phyloP scores from a whole-genome alignment of 2,888 invertebrate genomes.

The Diaphora mendica region DNA sequence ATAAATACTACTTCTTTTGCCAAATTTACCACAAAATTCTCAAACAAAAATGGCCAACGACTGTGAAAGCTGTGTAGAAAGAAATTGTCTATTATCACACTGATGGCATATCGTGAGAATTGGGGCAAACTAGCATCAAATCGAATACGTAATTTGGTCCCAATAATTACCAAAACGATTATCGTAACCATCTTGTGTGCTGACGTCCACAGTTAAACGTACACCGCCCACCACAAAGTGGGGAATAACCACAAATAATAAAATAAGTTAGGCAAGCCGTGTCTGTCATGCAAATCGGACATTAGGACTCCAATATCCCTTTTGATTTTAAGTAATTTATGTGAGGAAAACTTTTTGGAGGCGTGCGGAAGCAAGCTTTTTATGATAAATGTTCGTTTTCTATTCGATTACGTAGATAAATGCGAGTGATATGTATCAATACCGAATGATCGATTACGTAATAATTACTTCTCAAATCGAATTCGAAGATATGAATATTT shows the following conservation, averaged over 20 bases:
- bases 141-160: conserved; percentile 73
- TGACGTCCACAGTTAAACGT: conserved; percentile 72
- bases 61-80: background rate
- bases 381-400: conserved; percentile 76
- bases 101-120: conserved; percentile 64
- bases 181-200: conserved; percentile 71
- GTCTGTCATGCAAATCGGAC: conserved; percentile 81
- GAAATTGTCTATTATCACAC: conserved; percentile 15
- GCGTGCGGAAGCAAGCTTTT: conserved; percentile 63
- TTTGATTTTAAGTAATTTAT: conserved; percentile 86
- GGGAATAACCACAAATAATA: conserved; percentile 75
- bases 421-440: conserved; percentile 68
- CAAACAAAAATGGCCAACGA: background rate
- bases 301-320: conserved; percentile 82
- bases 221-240: conserved; percentile 69
- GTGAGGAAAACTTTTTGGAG: conserved; percentile 67
- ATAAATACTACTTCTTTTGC: background rate
- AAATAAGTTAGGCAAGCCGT: conserved; percentile 75
- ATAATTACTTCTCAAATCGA: conserved; percentile 59
- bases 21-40: background rate
- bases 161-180: conserved; percentile 79
- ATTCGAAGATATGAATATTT: conserved; percentile 45
- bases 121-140: conserved; percentile 55
- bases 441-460: conserved; percentile 74
- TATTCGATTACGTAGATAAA: conserved; percentile 79